phyloP scores from a whole-genome alignment of 2,888 invertebrate species.

The Xanthia togata region DNA sequence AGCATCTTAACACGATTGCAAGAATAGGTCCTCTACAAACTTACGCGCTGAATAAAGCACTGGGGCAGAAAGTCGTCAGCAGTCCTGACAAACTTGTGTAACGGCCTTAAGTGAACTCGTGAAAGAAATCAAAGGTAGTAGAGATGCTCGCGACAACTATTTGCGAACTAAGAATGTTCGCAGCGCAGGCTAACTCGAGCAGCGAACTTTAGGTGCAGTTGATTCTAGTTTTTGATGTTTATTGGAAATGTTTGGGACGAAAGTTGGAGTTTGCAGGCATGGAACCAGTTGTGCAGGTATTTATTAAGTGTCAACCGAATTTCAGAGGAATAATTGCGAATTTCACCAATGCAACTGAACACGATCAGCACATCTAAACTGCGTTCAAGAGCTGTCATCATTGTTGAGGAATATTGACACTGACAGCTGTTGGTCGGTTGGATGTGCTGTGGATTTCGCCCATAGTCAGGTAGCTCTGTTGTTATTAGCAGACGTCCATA shows the following conservation, averaged over 20 bases:
- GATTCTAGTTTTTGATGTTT: conserved; percentile 54
- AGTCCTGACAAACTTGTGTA: conserved; percentile 48
- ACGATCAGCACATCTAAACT: neutral
- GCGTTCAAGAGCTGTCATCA: no score
- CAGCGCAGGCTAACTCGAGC: conserved; percentile 18
- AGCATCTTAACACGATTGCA: conserved; percentile 43
- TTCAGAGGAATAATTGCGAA: neutral
- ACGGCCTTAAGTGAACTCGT: conserved; percentile 55
- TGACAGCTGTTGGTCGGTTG: neutral
- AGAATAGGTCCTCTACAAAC: conserved; percentile 41
- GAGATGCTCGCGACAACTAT: conserved; percentile 57
- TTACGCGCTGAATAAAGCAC: conserved; percentile 47
- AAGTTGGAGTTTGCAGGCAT: conserved; percentile 23
- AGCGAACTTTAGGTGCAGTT: conserved; percentile 39
- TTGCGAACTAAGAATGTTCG: conserved; percentile 48
- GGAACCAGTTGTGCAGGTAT: neutral
- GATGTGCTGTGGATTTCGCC: neutral
- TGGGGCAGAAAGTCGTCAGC: conserved; percentile 39
- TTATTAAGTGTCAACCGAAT: neutral
- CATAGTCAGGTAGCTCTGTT: neutral
- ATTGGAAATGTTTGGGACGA: conserved; percentile 44
- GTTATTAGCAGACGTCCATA: neutral
- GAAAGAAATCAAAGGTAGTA: conserved; percentile 62
- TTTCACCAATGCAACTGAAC: neutral
- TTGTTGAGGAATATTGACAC: neutral